Evolutionary conservation across 2,888 invertebrate genomes (phyloP), one percentile per base, ranked within the genome.

Genomic region (Emesis russula): DNA sequence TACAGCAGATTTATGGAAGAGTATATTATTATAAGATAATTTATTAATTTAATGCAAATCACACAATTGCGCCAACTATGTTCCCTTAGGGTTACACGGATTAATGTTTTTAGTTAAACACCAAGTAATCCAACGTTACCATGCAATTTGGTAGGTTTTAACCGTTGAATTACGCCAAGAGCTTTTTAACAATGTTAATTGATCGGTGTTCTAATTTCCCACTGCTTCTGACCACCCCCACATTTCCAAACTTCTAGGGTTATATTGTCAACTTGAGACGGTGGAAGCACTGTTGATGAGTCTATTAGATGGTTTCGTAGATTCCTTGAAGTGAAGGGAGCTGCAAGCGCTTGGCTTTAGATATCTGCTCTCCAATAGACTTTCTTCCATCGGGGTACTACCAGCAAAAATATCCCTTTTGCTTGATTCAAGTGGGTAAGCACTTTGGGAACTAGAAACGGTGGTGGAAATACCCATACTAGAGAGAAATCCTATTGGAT

Each of bases 381-480:
- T n/a, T 63, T 53, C 25, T 70, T 36, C 85, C 63, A 79, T 36
- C 74, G n/a, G 0, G 84, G 81, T 91, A 68, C 11, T 6, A 44
- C 74, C 13, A 41, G 11, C 9, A 74, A 25, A 11, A 74, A 74
- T 38, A 44, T 41, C 18, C 74, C 74, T 25, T 5, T 74, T 13
- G 74, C n/a, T 38, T 48, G 63, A 77, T 94, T 89, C 5, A 95
- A 73, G 44, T 95, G 93, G 3, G 44, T 83, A 0, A 94, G 83
- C 0, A 95, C 90, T 3, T 75, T 58, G 31, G 93, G 94, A 4
- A 94, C 91, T 9, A 94, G 68, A 25, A 71, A 79, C 7, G 84
- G 80, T 9, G 87, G 89, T 15, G 93, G 92, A 75, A 94, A 92
- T n/a, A 92, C 85, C 88, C 91, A 92, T 7, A 91, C 87, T 6